Base-by-base conservation (phyloP, 2,113 vertebrate genomes). In the Gambusia holbrooki region DNA sequence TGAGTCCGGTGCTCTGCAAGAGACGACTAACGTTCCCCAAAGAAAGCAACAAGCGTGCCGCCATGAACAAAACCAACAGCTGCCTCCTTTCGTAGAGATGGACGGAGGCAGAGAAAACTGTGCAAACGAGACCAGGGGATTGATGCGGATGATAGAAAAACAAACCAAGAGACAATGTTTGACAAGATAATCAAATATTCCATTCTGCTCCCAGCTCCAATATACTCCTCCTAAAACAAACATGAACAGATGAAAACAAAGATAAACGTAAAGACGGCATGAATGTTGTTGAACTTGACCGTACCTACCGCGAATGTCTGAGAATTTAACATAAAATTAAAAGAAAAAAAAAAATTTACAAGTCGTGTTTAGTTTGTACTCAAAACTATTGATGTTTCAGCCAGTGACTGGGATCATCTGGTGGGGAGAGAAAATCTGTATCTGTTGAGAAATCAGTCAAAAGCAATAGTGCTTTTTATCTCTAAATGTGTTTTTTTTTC, bases 31-130 rank as follows among this genome's bases (percentile, higher is more conserved):
- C 96, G 8, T 91, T 97, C 80, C 96, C 96, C 74, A 96, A 93
- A 45, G 93, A 95, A 81, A 87, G 69, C 66, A 80, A 42, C 4
- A 74, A 90, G 17, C 79, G 94, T 29, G 95, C 96, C 0, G 95
- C 95, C 54, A 96, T 97, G 95, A 96, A 96, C 93, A 97, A 97
- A 87, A 94, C 95, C 92, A 96, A 97, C 89, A 97, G 96, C 91
- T 97, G 97, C 85, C 87, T 87, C 0, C 72, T 97, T 83, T 96
- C 95, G 79, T 97, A 95, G 93, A 22, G 48, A 70, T 1, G 51
- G 63, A 76, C 27, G 29, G 28, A 22, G 45, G 76, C 11, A 33
- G 28, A 64, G 35, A 37, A 42, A 81, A 66, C 17, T 40, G 51
- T 30, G 27, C 27, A 14, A 22, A 64, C 19, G 13, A 60, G 37